A percentile compares a stretch with the other conserved stretches of the same genome.
Conservation (phyloP, 2,888 invertebrate species). For the Glyphotaelius pellucidus region DNA sequence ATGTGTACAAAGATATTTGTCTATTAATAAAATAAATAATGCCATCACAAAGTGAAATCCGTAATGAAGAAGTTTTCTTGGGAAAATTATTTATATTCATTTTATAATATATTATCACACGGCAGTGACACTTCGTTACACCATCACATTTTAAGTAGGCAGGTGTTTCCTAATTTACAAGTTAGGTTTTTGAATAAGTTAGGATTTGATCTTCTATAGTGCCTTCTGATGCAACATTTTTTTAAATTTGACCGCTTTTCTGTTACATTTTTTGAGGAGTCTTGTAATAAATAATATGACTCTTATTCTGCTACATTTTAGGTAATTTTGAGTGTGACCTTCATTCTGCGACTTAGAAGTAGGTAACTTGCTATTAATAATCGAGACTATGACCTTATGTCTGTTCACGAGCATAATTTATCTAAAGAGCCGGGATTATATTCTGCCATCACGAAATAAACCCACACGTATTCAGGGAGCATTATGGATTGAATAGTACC, state of each 20-base stretch:
- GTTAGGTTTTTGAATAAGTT: too few relatives aligned
- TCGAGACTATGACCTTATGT: not conserved
- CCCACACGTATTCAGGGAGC: slow-evolving; percentile 26
- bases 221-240: not conserved
- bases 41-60: too few relatives aligned
- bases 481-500: slow-evolving; percentile 46
- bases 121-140: too few relatives aligned
- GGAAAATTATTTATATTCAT: too few relatives aligned
- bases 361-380: not conserved
- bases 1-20: too few relatives aligned
- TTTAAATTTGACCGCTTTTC: not conserved
- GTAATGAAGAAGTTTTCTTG: too few relatives aligned
- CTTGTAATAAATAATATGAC: not conserved
- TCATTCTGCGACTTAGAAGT: not conserved
- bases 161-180: too few relatives aligned
- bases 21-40: too few relatives aligned
- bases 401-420: not conserved
- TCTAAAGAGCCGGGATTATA: slow-evolving; percentile 30
- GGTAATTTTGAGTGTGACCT: not conserved
- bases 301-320: not conserved
- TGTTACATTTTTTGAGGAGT: not conserved
- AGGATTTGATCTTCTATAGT: too few relatives aligned
- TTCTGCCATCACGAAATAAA: slow-evolving; percentile 25
- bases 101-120: too few relatives aligned
- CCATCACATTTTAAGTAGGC: too few relatives aligned